Percentiles rank a stretch among this genome's conserved stretches.
Evolutionary conservation across 2,797 vertebrate species (phyloP).

Genomic region (Alca torda): DNA sequence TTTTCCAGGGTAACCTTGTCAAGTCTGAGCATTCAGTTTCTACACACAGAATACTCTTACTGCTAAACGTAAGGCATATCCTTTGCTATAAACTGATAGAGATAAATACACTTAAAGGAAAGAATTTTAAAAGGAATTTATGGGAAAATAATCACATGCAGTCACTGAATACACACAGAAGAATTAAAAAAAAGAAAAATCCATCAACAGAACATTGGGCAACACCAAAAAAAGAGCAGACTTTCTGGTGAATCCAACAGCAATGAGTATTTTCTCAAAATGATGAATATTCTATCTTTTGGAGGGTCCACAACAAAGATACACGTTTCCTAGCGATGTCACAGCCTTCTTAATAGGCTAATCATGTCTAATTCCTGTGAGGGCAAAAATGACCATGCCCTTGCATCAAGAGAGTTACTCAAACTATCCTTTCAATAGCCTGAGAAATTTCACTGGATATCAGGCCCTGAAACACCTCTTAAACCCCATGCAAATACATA

Average conservation of each 20-base stretch:
- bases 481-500: neutral
- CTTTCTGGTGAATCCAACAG: neutral
- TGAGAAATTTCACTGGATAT: neutral
- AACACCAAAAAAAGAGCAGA: neutral
- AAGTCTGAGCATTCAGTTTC: neutral
- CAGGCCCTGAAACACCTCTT: neutral
- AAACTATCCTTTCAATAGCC: neutral
- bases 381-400: neutral
- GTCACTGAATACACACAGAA: neutral
- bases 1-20: neutral
- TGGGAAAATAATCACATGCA: neutral
- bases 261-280: neutral
- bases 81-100: neutral
- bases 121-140: neutral
- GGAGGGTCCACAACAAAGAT: neutral
- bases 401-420: neutral
- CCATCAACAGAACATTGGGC: neutral
- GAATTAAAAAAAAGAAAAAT: neutral
- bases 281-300: neutral
- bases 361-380: neutral
- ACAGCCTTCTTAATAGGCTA: neutral
- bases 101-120: neutral
- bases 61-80: neutral
- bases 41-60: neutral
- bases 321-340: neutral